These are phyloP conservation scores for Willisornis vidua DNA, from an alignment of 2,113 vertebrate genomes.

Conservation along the genomic window DNA sequence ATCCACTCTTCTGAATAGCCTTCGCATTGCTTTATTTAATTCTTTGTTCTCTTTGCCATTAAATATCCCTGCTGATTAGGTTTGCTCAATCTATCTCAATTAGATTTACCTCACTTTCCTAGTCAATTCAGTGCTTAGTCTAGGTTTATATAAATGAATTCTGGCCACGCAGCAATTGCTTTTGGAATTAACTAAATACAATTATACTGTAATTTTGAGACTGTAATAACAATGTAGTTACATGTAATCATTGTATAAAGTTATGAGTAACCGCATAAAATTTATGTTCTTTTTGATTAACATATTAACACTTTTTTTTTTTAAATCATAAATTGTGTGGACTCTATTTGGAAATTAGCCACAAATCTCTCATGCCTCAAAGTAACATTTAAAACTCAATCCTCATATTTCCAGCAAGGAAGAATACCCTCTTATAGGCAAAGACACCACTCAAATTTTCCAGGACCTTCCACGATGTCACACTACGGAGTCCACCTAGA, in stretches of 20 bases:
- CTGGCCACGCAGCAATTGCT: conserved; percentile 42
- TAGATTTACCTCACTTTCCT: conserved; percentile 63
- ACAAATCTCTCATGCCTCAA: not conserved
- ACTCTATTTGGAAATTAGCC: not conserved
- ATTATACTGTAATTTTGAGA: conserved; percentile 52
- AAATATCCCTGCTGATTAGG: conserved; percentile 60
- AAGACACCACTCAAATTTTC: not conserved
- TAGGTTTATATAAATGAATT: conserved; percentile 63
- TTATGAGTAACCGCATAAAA: conserved; percentile 24
- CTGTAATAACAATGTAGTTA: conserved; percentile 58
- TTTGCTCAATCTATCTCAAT: conserved; percentile 65
- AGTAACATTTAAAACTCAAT: not conserved
- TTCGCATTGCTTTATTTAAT: conserved; percentile 59
- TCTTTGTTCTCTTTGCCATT: conserved; percentile 58
- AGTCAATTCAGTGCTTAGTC: conserved; percentile 50
- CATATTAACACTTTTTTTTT: not conserved
- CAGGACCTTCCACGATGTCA: not conserved
- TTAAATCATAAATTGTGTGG: not conserved
- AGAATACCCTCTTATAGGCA: not conserved
- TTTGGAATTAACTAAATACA: conserved; percentile 56
- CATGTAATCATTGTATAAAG: conserved; percentile 42
- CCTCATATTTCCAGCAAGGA: not conserved
- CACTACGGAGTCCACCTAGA: not conserved
- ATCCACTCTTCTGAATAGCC: conserved; percentile 37
- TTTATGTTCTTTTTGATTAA: conserved; percentile 25